phyloP scores from a whole-genome alignment of 1,140 invertebrate genomes.

The Leucophenga varia region DNA sequence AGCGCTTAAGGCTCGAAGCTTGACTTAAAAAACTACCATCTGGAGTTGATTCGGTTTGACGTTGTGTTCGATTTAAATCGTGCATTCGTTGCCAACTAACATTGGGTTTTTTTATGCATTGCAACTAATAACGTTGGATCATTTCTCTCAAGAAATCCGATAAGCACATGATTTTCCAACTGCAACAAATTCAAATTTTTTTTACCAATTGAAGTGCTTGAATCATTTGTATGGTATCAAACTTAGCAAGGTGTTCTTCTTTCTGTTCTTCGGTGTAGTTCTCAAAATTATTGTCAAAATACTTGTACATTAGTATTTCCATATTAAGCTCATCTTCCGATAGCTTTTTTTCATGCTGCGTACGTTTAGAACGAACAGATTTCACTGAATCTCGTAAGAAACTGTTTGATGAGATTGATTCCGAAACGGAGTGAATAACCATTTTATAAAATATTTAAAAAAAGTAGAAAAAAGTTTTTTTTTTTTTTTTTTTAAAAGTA shows the following conservation, averaged over 20 bases:
- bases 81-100: constrained; percentile 3
- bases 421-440: not conserved
- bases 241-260: not conserved
- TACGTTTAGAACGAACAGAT: no score
- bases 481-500: no score
- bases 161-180: constrained; percentile 47
- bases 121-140: constrained; percentile 44
- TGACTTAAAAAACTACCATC: constrained; percentile 14
- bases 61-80: constrained; percentile 1
- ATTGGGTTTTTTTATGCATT: not conserved
- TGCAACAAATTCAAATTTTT: constrained; percentile 30
- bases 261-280: constrained; percentile 20
- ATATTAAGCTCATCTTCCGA: constrained; percentile 28
- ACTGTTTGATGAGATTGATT: no score
- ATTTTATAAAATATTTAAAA: not conserved
- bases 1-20: constrained; percentile 30
- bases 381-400: no score
- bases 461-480: not conserved
- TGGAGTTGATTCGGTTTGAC: constrained; percentile 9
- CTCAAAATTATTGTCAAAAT: constrained; percentile 23
- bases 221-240: constrained; percentile 44
- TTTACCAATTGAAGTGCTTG: constrained; percentile 26
- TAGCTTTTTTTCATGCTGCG: no score
- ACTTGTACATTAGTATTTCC: constrained; percentile 23
- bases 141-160: constrained; percentile 47